Evolutionary conservation across 2,888 invertebrate genomes (phyloP).

Genomic region (Neocrepidodera transversa): DNA sequence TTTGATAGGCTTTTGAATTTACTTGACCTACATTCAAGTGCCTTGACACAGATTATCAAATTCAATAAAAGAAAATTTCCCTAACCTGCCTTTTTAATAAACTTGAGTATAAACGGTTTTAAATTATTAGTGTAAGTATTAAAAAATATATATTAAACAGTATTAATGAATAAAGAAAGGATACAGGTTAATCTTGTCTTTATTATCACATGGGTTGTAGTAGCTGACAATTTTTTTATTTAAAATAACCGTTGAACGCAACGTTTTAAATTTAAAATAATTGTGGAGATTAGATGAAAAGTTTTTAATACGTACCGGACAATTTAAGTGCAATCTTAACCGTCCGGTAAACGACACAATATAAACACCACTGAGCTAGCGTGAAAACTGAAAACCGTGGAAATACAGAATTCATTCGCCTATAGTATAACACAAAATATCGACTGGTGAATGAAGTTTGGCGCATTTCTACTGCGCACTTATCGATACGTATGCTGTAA

Average conservation of each 20-base stretch:
- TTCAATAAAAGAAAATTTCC: slow-evolving; percentile 28
- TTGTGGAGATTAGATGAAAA: too few relatives aligned
- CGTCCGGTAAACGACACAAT: slow-evolving; percentile 45
- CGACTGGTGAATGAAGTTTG: slow-evolving; percentile 55
- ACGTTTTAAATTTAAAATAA: too few relatives aligned
- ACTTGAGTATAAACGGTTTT: neutral
- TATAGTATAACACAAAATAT: slow-evolving; percentile 52
- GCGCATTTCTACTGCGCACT: slow-evolving; percentile 58
- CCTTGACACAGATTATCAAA: slow-evolving; percentile 35
- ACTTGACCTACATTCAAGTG: slow-evolving; percentile 33
- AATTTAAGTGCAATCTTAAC: slow-evolving; percentile 31
- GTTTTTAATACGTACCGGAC: slow-evolving; percentile 46
- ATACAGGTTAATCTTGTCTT: too few relatives aligned
- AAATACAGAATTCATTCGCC: slow-evolving; percentile 48
- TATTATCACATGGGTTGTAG: too few relatives aligned
- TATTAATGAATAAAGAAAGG: too few relatives aligned
- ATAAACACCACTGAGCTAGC: slow-evolving; percentile 39
- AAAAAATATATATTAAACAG: too few relatives aligned
- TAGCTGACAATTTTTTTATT: too few relatives aligned
- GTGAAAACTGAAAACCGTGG: slow-evolving; percentile 42
- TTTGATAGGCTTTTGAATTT: slow-evolving; percentile 33
- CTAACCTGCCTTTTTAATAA: slow-evolving; percentile 19
- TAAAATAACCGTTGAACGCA: too few relatives aligned
- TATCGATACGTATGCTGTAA: slow-evolving; percentile 55
- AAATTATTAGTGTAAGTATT: too few relatives aligned